A percentile compares a stretch with the other conserved stretches of the same genome.
phyloP scores from a whole-genome alignment of 2,888 invertebrate species.

The Tortrix viridana region DNA sequence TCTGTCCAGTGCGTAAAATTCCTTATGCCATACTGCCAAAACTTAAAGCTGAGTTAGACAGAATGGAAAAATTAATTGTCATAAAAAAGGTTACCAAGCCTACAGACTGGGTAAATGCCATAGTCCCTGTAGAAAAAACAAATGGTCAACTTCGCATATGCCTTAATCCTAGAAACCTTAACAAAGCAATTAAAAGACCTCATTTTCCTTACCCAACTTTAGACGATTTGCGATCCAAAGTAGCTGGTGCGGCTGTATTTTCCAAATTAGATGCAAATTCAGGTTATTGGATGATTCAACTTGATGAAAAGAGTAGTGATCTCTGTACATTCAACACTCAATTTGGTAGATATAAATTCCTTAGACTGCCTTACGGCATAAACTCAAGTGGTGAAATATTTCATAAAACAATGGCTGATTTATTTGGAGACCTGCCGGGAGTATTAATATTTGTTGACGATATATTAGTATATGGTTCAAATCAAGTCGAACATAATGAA shows the following conservation, averaged over 20 bases:
- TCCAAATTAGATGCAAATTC: no score
- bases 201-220: no score
- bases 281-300: no score
- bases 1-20: no score
- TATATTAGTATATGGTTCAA: constrained; percentile 27
- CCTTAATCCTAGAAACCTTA: no score
- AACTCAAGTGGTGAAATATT: constrained; percentile 10
- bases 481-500: constrained; percentile 28
- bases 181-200: no score
- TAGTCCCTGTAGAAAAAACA: not conserved
- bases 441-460: constrained; percentile 34
- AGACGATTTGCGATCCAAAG: no score
- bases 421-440: no score
- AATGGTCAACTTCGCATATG: not conserved
- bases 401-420: no score
- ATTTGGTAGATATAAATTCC: constrained; percentile 12
- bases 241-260: no score
- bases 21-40: not conserved
- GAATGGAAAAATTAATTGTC: constrained; percentile 17
- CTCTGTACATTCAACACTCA: constrained; percentile 12
- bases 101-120: constrained; percentile 1
- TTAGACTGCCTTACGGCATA: constrained; percentile 5
- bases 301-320: not conserved
- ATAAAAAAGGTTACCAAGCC: no score
- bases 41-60: constrained; percentile 1